Evolutionary conservation across 2,113 vertebrate species (phyloP), one percentile per base, ranked within the genome.

Genomic region (Lycaon pictus): DNA sequence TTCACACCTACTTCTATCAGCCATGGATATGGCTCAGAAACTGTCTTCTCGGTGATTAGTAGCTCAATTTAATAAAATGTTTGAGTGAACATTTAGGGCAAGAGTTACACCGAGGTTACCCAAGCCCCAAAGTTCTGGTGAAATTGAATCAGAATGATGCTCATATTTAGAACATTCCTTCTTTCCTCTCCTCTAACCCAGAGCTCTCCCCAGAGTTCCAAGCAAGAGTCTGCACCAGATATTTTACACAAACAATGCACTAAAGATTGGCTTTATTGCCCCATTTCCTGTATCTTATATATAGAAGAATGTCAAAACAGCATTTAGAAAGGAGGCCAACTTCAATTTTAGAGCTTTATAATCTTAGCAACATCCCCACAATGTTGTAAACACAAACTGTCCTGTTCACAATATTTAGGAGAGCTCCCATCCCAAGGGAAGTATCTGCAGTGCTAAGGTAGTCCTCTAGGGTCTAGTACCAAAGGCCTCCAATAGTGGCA

Each of bases 31-130:
- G 4, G 11, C 56, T 86, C 15, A 86, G 20, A 56, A 96, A 82
- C 35, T 48, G 19, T 67, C 32, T 80, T 55, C 56, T 43, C 43
- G n/a, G 65, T 79, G 5, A 82, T 48, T 63, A 79, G 48, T 92
- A 86, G 37, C 23, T 96, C 19, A 37, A n/a, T 71, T 86, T 96
- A 91, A 81, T 43, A 84, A 96, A 92, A 95, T 17, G 17, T 19
- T 4, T 85, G 37, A 69, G 19, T 63, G 51, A 58, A n/a, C 62
- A 87, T 90, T 89, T 89, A 87, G 55, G 16, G 11, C 7, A 92
- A 67, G 12, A 87, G n/a, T 85, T 96, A 97, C 7, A 37, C 0
- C 76, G 32, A 91, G 27, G 32, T 80, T 23, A 80, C 5, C 9
- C 48, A 92, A 72, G 23, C 25, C 56, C 8, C 20, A 76, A 94